Evolutionary conservation across 2,888 invertebrate genomes (phyloP).

Genomic region (Phyllotreta striolata): DNA sequence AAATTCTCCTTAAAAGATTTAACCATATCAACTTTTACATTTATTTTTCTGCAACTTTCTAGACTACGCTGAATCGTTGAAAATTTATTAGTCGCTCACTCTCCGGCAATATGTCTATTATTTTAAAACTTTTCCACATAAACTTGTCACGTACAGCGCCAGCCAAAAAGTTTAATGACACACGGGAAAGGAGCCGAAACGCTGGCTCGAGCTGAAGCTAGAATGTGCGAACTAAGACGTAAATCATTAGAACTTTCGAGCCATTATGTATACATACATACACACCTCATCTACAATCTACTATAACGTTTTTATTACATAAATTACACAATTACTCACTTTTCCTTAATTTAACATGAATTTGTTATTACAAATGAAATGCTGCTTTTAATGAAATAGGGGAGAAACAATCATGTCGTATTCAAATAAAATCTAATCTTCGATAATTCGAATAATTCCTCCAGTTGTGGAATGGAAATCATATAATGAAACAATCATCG

Average conservation of each 20-base stretch:
- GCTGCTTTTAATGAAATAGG: too few species aligned
- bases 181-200: conserved; percentile 18
- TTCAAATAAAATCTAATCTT: too few species aligned
- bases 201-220: conserved; percentile 4
- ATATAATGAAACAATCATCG: conserved; percentile 16
- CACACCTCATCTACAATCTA: not conserved
- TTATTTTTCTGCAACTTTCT: conserved; percentile 17
- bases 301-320: not conserved
- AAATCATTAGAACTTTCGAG: conserved; percentile 12
- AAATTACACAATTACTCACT: conserved; percentile 1
- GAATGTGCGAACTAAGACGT: conserved; percentile 21
- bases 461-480: not conserved
- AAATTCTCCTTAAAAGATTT: conserved; percentile 5
- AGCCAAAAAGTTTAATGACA: conserved; percentile 25
- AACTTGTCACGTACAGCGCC: conserved; percentile 23
- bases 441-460: not conserved
- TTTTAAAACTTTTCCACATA: conserved; percentile 25
- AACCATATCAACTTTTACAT: conserved; percentile 12
- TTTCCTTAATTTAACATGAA: too few species aligned
- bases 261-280: conserved; percentile 12
- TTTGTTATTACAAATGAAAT: too few species aligned
- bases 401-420: too few species aligned
- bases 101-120: conserved; percentile 23
- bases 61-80: conserved; percentile 9
- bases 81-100: conserved; percentile 21